phyloP scores from a whole-genome alignment of 2,888 invertebrate species.

The Caenorhabditis uteleia region DNA sequence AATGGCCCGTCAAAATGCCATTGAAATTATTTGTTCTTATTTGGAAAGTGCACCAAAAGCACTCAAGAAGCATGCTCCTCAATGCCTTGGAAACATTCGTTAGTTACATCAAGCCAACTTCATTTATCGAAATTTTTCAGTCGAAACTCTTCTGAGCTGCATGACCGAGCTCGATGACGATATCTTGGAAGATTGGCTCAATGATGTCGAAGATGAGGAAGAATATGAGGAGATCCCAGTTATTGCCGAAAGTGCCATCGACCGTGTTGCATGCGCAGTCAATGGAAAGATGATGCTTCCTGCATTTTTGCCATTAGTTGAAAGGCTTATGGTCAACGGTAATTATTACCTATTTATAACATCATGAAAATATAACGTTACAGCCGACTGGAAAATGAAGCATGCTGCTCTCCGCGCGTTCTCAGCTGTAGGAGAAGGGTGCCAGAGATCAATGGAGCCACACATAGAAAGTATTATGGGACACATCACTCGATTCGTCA shows the following conservation, averaged over 20 bases:
- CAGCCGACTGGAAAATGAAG: slow-evolving; percentile 74
- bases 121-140: slow-evolving; percentile 79
- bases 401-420: slow-evolving; percentile 98
- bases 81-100: slow-evolving; percentile 78
- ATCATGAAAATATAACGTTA: neutral
- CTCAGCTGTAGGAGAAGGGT: slow-evolving; percentile 96
- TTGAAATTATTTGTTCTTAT: slow-evolving; percentile 84
- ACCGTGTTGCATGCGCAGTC: slow-evolving; percentile 94
- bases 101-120: slow-evolving; percentile 38
- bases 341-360: neutral
- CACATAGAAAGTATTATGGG: slow-evolving; percentile 91
- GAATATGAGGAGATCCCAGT: slow-evolving; percentile 90
- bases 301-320: slow-evolving; percentile 71
- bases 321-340: slow-evolving; percentile 12
- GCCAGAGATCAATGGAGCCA: slow-evolving; percentile 95
- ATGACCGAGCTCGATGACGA: slow-evolving; percentile 94
- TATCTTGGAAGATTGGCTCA: slow-evolving; percentile 84
- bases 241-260: slow-evolving; percentile 93
- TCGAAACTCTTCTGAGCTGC: slow-evolving; percentile 87
- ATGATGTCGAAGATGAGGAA: slow-evolving; percentile 82
- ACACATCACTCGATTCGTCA: slow-evolving; percentile 84
- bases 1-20: slow-evolving; percentile 84
- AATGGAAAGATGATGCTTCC: slow-evolving; percentile 91
- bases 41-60: slow-evolving; percentile 94
- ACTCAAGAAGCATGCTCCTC: slow-evolving; percentile 88